These are phyloP conservation scores for Epiblema foenella DNA, from an alignment of 2,888 invertebrate species.

Conservation along the genomic window DNA sequence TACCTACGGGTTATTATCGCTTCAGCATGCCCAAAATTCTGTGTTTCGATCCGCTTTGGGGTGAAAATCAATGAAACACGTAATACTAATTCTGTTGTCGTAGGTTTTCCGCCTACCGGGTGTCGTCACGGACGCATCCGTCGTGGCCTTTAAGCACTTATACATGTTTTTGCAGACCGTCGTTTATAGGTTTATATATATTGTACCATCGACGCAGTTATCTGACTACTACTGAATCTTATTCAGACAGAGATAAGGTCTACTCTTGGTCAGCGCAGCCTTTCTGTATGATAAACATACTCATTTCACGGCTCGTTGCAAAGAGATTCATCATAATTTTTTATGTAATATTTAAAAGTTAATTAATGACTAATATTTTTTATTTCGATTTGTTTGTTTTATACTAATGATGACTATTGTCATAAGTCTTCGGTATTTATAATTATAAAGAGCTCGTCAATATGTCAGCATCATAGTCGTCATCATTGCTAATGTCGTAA, in stretches of 20 bases:
- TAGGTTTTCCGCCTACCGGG: neutral
- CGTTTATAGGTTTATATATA: neutral
- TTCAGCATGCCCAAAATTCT: too few relatives aligned
- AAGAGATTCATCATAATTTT: slow-evolving; percentile 2
- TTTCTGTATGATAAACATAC: slow-evolving; percentile 1
- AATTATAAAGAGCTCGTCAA: neutral
- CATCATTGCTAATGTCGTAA: neutral
- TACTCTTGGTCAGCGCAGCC: neutral
- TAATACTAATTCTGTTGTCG: too few relatives aligned
- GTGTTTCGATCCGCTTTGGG: too few relatives aligned
- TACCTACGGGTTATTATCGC: too few relatives aligned
- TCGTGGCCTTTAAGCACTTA: neutral
- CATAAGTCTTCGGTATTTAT: neutral
- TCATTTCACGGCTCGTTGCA: slow-evolving; percentile 8
- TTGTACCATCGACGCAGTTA: neutral
- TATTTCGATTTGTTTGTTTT: neutral
- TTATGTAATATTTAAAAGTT: neutral
- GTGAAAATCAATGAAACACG: too few relatives aligned
- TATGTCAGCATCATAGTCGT: neutral
- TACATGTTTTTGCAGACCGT: neutral
- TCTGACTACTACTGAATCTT: neutral
- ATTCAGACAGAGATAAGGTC: neutral
- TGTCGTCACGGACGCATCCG: neutral
- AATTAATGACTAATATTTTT: neutral
- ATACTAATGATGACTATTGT: neutral